A percentile compares a stretch with the other conserved stretches of the same genome.
Conservation (phyloP, 2,888 invertebrate species). For the Plemyria rubiginata region DNA sequence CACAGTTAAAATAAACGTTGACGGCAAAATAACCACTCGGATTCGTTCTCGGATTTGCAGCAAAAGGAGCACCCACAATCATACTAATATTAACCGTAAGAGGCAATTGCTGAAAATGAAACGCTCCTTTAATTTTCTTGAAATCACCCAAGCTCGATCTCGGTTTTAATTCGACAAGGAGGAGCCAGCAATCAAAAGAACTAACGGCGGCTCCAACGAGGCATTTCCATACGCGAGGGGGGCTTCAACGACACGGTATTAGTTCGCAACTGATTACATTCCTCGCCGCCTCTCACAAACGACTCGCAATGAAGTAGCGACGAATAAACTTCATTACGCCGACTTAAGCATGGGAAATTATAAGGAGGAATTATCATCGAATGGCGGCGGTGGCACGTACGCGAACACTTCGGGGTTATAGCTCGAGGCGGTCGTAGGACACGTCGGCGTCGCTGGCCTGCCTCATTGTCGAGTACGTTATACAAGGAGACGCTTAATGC, state of each 20-base stretch:
- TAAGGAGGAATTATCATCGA: constrained; percentile 82
- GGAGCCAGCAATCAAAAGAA: constrained; percentile 82
- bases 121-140: constrained; percentile 79
- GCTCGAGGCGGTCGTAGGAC: constrained; percentile 68
- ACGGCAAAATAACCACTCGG: constrained; percentile 65
- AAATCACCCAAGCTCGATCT: constrained; percentile 75
- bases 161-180: constrained; percentile 80
- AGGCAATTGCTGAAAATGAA: constrained; percentile 74
- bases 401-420: constrained; percentile 69
- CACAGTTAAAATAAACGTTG: constrained; percentile 70
- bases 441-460: constrained; percentile 56
- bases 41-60: constrained; percentile 58
- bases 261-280: constrained; percentile 84
- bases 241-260: constrained; percentile 78
- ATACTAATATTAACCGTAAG: constrained; percentile 76
- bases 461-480: constrained; percentile 58
- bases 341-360: constrained; percentile 83
- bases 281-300: constrained; percentile 74
- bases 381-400: constrained; percentile 72
- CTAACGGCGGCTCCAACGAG: constrained; percentile 78
- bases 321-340: constrained; percentile 83
- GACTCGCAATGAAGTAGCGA: constrained; percentile 81
- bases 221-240: constrained; percentile 82
- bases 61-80: constrained; percentile 66
- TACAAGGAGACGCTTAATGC: constrained; percentile 55